Conservation (phyloP, 2,113 vertebrate genomes). For the Herpailurus yagouaroundi region DNA sequence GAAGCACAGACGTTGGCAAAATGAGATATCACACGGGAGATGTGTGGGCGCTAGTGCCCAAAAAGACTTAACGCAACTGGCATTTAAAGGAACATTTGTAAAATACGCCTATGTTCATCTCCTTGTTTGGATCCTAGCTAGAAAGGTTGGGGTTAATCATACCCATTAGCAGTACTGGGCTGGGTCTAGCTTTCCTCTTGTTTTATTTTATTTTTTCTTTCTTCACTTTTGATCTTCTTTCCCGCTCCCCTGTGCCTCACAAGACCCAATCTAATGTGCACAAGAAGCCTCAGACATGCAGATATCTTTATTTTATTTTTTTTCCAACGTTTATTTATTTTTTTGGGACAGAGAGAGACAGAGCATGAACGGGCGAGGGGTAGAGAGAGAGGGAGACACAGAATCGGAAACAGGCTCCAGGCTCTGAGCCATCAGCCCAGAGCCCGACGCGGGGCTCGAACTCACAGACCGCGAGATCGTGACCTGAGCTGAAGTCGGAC, state of each 20-base stretch:
- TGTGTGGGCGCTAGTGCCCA: not conserved
- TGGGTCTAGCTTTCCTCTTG: not conserved
- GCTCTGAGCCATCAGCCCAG: too few species aligned
- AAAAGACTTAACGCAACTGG: not conserved
- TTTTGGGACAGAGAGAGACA: too few species aligned
- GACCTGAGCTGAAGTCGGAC: too few species aligned
- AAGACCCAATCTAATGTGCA: not conserved
- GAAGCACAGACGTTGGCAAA: not conserved
- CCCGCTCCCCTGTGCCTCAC: not conserved
- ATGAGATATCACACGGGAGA: not conserved
- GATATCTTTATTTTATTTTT: not conserved
- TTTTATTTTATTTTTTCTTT: not conserved
- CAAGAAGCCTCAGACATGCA: not conserved
- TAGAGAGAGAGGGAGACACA: too few species aligned
- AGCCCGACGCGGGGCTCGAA: too few species aligned
- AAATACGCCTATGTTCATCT: not conserved
- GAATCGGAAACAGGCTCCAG: too few species aligned
- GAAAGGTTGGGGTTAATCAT: not conserved
- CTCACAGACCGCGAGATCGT: too few species aligned
- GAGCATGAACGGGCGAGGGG: too few species aligned
- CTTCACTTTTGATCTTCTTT: not conserved
- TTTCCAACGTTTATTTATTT: too few species aligned
- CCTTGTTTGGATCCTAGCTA: not conserved
- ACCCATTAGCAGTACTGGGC: not conserved
- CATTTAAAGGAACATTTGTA: not conserved